These are phyloP conservation scores for Leucozona laternaria DNA, from an alignment of 2,888 invertebrate genomes.

Conservation along the genomic window DNA sequence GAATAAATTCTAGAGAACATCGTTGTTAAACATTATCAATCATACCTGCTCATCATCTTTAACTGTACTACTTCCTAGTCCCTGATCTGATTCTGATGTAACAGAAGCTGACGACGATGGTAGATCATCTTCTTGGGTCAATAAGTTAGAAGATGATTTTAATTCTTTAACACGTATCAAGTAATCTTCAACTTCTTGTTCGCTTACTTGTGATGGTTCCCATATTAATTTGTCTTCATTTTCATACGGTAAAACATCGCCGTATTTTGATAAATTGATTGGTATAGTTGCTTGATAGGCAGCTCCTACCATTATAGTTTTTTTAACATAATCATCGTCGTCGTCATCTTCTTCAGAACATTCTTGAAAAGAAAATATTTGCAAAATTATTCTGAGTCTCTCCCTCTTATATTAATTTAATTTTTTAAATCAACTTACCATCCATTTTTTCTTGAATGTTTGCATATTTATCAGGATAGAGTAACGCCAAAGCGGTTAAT, in stretches of 20 bases:
- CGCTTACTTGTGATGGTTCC: conserved; percentile 92
- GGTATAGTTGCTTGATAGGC: conserved; percentile 97
- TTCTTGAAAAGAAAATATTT: conserved; percentile 7
- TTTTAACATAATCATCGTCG: conserved; percentile 80
- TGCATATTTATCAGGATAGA: conserved; percentile 83
- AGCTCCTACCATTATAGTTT: conserved; percentile 96
- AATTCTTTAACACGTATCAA: conserved; percentile 84
- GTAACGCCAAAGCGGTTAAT: conserved; percentile 85
- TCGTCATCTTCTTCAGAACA: conserved; percentile 75
- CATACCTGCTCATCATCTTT: conserved; percentile 90
- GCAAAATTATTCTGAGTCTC: neutral
- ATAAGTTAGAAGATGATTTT: conserved; percentile 71
- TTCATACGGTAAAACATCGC: conserved; percentile 96
- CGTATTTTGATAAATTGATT: conserved; percentile 95
- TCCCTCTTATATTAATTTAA: neutral
- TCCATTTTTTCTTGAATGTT: conserved; percentile 83
- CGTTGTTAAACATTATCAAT: neutral
- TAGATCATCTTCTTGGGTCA: conserved; percentile 51
- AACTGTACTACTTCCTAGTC: conserved; percentile 71
- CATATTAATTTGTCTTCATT: conserved; percentile 97
- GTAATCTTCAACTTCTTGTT: conserved; percentile 91
- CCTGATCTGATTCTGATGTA: conserved; percentile 59
- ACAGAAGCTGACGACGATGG: conserved; percentile 53
- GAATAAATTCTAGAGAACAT: neutral
- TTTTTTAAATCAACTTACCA: conserved; percentile 86